Base-by-base conservation (phyloP, 1,140 invertebrate genomes). In the Hermatobates lingyangjiaoensis region DNA sequence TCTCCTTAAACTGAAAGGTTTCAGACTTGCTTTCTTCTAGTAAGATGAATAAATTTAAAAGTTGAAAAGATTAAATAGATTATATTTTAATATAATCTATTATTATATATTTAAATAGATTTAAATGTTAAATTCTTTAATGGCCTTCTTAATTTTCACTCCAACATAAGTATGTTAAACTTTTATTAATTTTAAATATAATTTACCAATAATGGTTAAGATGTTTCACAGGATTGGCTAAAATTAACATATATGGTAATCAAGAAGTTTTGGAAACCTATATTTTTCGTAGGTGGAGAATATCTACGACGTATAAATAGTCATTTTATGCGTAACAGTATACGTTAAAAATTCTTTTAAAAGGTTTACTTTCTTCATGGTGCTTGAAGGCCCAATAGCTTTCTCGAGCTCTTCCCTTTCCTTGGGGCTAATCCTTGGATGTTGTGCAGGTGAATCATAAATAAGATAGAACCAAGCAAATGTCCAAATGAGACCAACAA, bases 331-430 rank as follows among this genome's bases (percentile, higher is more conserved):
- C 28, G 15, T 34, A n/a, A n/a, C n/a, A n/a, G n/a, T n/a, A n/a
- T n/a, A n/a, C n/a, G n/a, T n/a, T n/a, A n/a, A n/a, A n/a, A n/a
- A n/a, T n/a, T n/a, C n/a, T n/a, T n/a, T n/a, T n/a, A n/a, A n/a
- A n/a, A n/a, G n/a, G n/a, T 23, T 59, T 64, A 69, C 62, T 54
- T 62, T 62, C 46, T 65, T 58, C 46, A 66, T 67, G 15, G 57
- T 60, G 5, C 72, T 59, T 0, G 70, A 70, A 1, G 67, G 58
- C 28, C 80, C 79, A 55, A 87, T 77, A 14, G 76, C 70, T 18
- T 74, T 73, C 62, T 86, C 76, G 26, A 96, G 88, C 61, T 82
- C 87, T n/a, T 64, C 60, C 46, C 79, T 68, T 66, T 97, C 93
- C 27, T 81, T 76, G 0, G 73, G 67, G 0, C 77, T 74, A 57